phyloP scores from a whole-genome alignment of 2,888 invertebrate species.

The Stenurella melanura region DNA sequence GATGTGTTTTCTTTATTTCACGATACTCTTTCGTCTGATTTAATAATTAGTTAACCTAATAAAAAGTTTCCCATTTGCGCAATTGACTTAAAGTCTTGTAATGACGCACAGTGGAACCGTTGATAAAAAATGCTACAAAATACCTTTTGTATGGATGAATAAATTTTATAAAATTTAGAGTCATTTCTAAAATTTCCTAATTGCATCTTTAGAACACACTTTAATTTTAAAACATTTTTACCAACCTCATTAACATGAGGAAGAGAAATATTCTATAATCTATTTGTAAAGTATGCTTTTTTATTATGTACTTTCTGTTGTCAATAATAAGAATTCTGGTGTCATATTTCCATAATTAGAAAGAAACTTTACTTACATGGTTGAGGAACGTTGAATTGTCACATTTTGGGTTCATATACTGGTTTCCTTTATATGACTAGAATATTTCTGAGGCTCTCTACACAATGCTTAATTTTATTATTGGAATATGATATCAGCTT shows the following conservation, averaged over 20 bases:
- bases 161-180: too few species aligned
- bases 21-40: too few species aligned
- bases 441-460: background rate
- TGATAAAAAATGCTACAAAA: background rate
- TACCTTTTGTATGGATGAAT: background rate
- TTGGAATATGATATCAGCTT: conserved; percentile 1
- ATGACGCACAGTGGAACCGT: background rate
- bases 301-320: background rate
- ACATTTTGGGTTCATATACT: background rate
- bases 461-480: background rate
- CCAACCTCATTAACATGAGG: background rate
- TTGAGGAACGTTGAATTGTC: background rate
- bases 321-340: background rate
- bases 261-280: background rate
- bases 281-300: background rate
- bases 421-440: too few species aligned
- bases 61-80: too few species aligned
- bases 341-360: background rate
- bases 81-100: too few species aligned
- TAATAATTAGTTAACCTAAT: too few species aligned
- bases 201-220: background rate
- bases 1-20: too few species aligned
- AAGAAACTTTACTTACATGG: background rate
- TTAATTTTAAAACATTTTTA: background rate
- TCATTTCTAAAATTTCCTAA: background rate